Conservation (phyloP, 1,140 invertebrate genomes). For the Saxidomus purpurata region DNA sequence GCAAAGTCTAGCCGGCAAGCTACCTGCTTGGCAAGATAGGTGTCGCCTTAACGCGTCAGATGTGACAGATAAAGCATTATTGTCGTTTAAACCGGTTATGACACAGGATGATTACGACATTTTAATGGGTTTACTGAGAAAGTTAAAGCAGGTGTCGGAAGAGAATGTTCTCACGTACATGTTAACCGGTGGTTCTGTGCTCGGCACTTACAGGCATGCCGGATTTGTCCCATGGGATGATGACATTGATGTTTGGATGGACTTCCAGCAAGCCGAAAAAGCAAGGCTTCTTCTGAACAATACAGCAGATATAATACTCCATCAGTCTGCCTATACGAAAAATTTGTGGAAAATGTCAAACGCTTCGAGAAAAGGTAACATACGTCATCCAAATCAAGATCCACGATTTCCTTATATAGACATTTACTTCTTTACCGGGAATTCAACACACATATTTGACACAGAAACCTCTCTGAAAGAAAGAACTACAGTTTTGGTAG, state of each 20-base stretch:
- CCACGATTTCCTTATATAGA: not conserved
- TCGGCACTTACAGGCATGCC: conserved; percentile 76
- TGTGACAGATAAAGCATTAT: not conserved
- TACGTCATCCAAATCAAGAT: not conserved
- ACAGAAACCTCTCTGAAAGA: not conserved
- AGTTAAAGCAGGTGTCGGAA: conserved; percentile 29
- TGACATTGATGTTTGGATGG: conserved; percentile 76
- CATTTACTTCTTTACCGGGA: not conserved
- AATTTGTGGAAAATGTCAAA: not conserved
- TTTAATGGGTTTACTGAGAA: conserved; percentile 6
- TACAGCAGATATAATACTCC: conserved; percentile 8
- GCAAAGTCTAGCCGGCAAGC: not conserved
- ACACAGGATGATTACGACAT: not conserved
- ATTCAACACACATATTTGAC: not conserved
- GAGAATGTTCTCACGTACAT: conserved; percentile 66
- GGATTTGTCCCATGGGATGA: conserved; percentile 79
- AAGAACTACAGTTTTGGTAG: not conserved
- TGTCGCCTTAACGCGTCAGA: not conserved
- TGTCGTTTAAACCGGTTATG: not conserved
- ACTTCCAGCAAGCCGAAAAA: conserved; percentile 30
- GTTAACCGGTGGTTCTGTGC: conserved; percentile 72
- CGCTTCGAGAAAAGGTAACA: conserved; percentile 36
- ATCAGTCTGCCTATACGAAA: not conserved
- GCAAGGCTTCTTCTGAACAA: not conserved
- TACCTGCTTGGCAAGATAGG: not conserved